These are phyloP conservation scores for Crematogaster levior DNA, from an alignment of 2,888 invertebrate genomes.

Conservation along the genomic window DNA sequence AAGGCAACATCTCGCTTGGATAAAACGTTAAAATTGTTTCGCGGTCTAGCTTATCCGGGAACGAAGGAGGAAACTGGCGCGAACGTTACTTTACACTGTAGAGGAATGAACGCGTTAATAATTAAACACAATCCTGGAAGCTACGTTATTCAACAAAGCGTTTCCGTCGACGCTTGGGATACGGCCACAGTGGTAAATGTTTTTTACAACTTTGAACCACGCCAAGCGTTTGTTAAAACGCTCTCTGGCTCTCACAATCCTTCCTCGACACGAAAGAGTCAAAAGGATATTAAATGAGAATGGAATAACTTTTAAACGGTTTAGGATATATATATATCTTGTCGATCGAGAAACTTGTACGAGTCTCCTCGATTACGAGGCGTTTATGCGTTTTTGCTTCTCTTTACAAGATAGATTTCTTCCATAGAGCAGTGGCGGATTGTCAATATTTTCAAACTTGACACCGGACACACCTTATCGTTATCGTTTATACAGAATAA, in stretches of 20 bases:
- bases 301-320: too few relatives aligned
- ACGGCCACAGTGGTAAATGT: constrained; percentile 67
- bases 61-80: constrained; percentile 63
- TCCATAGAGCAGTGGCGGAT: constrained; percentile 72
- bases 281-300: too few relatives aligned
- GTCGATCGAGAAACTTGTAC: too few relatives aligned
- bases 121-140: constrained; percentile 76
- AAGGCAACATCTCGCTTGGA: background rate
- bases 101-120: constrained; percentile 67
- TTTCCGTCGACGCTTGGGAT: constrained; percentile 52
- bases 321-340: too few relatives aligned
- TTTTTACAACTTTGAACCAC: too few relatives aligned
- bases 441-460: constrained; percentile 76
- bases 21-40: constrained; percentile 5
- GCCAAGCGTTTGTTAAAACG: too few relatives aligned
- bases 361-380: too few relatives aligned
- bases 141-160: constrained; percentile 74
- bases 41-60: constrained; percentile 46
- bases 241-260: too few relatives aligned
- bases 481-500: constrained; percentile 78
- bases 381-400: background rate
- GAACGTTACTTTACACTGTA: constrained; percentile 76
- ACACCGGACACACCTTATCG: constrained; percentile 75
- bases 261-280: too few relatives aligned
- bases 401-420: constrained; percentile 47